phyloP scores from a whole-genome alignment of 2,888 invertebrate species.

The Athripsodes cinereus region DNA sequence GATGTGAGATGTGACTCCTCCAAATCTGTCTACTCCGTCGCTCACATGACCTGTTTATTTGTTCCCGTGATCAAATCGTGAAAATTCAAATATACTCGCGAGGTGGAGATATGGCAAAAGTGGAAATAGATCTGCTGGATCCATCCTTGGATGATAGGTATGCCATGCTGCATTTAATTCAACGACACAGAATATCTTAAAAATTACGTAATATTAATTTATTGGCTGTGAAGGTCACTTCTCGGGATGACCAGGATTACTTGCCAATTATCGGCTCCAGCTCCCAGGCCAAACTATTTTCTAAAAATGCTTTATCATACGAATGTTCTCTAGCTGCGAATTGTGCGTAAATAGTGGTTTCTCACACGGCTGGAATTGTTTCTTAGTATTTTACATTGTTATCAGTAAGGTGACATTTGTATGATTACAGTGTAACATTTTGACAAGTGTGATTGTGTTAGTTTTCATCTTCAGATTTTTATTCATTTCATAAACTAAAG shows the following conservation, averaged over 20 bases:
- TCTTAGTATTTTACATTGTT: too few species aligned
- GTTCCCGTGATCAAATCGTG: constrained; percentile 66
- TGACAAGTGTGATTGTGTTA: constrained; percentile 7
- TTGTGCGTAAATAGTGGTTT: too few species aligned
- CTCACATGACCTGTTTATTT: constrained; percentile 67
- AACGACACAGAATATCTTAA: background rate
- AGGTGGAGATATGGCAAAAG: constrained; percentile 36
- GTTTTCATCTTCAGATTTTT: too few species aligned
- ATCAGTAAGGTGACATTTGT: too few species aligned
- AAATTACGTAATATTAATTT: constrained; percentile 22
- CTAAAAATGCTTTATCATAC: too few species aligned
- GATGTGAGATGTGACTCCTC: background rate
- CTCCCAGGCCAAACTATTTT: too few species aligned
- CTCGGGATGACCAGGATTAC: constrained; percentile 4
- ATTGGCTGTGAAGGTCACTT: constrained; percentile 18
- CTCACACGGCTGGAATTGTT: too few species aligned
- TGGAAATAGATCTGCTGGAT: constrained; percentile 54
- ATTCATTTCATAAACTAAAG: too few species aligned
- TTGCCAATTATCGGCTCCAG: background rate
- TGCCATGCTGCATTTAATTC: constrained; percentile 23
- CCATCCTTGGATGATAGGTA: constrained; percentile 59
- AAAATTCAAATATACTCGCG: constrained; percentile 57
- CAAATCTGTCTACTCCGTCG: constrained; percentile 13
- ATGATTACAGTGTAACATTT: too few species aligned
- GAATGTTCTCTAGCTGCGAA: too few species aligned